Evolutionary conservation across 2,113 vertebrate genomes (phyloP), one percentile per base, ranked within the genome.

Genomic region (Corydoras sp.): DNA sequence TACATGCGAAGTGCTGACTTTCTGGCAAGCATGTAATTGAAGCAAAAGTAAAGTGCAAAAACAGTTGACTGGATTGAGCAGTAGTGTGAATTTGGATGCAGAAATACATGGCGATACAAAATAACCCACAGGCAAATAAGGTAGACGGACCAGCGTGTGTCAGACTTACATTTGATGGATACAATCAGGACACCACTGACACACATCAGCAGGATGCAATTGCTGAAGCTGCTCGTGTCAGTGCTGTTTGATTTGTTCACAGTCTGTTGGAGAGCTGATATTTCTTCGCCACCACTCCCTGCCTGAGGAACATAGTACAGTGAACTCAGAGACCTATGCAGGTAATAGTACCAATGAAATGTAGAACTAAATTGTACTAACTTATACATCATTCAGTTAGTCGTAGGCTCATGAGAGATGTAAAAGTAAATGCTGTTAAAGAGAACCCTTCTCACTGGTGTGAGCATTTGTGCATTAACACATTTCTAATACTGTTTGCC

Each of bases 201-300:
- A 71, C 60, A 30, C 50, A 30, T 62, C 69, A 62, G 60, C 15
- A 7, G 14, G 69, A 13, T 56, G 15, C 60, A 58, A 14, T 58
- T 49, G 15, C 69, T 11, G 4, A 11, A 58, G 31, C 29, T 32
- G 15, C 35, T 14, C 1, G 10, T 65, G 62, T 64, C 62, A 49
- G 70, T 11, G 14, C 35, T 29, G 32, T 49, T 58, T 72, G 70
- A 72, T 65, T 65, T 58, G 51, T 14, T 58, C 32, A 14, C 15
- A 13, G 43, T 56, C 18, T 31, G 70, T 29, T 48, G 70, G 65
- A 58, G 51, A 62, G 53, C 31, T 68, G 10, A 35, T 50, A n/a
- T 56, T 56, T 30, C 2, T 24, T 60, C 13, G 10, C 32, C 12
- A 43, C n/a, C 54, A 50, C 51, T 32, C 14, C 10, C 35, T 4